Conservation (phyloP, 64 coral and sea anemone species). For the Montipora foliosa region DNA sequence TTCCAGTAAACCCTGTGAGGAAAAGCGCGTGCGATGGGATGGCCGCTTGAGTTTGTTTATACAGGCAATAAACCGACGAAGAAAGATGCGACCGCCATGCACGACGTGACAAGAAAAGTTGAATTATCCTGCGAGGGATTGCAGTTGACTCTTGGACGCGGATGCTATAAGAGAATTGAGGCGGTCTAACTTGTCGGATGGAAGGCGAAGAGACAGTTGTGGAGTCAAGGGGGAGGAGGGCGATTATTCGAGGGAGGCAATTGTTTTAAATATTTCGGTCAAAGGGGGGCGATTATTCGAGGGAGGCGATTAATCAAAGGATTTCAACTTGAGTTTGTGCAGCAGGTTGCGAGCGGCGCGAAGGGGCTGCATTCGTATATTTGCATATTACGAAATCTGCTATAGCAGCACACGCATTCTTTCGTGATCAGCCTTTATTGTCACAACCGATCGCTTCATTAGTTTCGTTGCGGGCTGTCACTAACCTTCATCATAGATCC, state of each 20-base stretch:
- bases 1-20: neutral
- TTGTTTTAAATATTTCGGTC: too few relatives aligned
- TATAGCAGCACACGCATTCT: too few relatives aligned
- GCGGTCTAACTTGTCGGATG: neutral
- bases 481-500: too few relatives aligned
- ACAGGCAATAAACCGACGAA: neutral
- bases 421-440: too few relatives aligned
- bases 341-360: neutral
- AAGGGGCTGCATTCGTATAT: neutral
- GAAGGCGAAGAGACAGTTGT: neutral
- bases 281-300: too few relatives aligned
- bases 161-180: neutral
- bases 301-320: too few relatives aligned
- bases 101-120: slow-evolving; percentile 47
- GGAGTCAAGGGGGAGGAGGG: neutral
- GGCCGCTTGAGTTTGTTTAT: neutral
- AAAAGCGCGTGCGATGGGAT: slow-evolving; percentile 6
- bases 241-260: too few relatives aligned
- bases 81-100: slow-evolving; percentile 27
- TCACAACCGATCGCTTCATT: too few relatives aligned
- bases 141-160: slow-evolving; percentile 28
- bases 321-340: neutral
- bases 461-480: too few relatives aligned
- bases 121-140: neutral
- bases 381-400: too few relatives aligned